Percentiles rank a stretch among this genome's conserved stretches.
phyloP scores from a whole-genome alignment of 2,113 vertebrate species.

The Gasterosteus aculeatus region DNA sequence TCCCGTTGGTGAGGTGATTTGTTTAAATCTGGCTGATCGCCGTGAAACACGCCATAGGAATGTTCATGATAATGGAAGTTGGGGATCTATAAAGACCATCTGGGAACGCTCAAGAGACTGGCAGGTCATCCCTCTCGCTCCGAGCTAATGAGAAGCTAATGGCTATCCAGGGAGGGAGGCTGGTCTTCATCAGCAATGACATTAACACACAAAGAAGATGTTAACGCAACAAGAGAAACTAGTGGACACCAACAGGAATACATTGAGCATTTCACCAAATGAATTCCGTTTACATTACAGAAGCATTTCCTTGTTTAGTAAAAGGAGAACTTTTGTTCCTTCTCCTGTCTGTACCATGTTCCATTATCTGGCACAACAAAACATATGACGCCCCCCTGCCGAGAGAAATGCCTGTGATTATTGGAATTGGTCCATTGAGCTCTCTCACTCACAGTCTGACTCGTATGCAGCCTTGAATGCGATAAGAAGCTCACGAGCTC shows the following conservation, averaged over 20 bases:
- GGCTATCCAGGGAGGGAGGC: slow-evolving; percentile 49
- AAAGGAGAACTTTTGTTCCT: slow-evolving; percentile 1
- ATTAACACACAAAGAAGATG: slow-evolving; percentile 8
- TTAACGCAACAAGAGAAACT: background rate
- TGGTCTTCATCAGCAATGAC: slow-evolving; percentile 32
- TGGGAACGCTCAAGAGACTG: slow-evolving; percentile 58
- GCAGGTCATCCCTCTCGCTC: slow-evolving; percentile 45
- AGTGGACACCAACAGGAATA: background rate
- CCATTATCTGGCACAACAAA: background rate
- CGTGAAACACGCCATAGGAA: slow-evolving; percentile 52
- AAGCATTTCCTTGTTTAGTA: background rate
- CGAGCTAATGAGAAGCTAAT: slow-evolving; percentile 58
- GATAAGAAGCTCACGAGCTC: background rate
- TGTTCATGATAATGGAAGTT: slow-evolving; percentile 53
- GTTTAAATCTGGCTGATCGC: slow-evolving; percentile 48
- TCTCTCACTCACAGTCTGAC: slow-evolving; percentile 7
- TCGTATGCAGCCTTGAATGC: slow-evolving; percentile 23
- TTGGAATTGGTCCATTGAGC: background rate
- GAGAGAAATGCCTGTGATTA: slow-evolving; percentile 19
- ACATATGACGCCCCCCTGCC: background rate
- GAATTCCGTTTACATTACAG: background rate
- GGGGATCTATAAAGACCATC: slow-evolving; percentile 47
- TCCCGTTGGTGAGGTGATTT: slow-evolving; percentile 31
- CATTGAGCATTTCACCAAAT: background rate
- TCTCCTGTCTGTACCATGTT: background rate